A percentile compares a stretch with the other conserved stretches of the same genome.
phyloP scores from a whole-genome alignment of 2,797 vertebrate genomes.

The Pipistrellus pipistrellus region DNA sequence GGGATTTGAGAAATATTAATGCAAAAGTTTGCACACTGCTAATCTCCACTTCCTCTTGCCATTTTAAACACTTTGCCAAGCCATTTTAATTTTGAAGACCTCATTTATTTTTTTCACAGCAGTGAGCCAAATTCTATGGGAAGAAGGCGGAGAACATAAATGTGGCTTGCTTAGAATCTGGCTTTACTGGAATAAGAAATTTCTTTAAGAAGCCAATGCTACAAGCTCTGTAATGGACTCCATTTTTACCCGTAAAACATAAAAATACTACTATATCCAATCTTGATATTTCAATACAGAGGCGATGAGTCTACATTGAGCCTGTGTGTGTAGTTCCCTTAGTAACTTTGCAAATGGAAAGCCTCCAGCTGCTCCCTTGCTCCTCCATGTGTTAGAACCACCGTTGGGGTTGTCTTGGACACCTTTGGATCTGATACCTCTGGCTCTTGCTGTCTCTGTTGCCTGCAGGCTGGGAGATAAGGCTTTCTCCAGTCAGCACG shows the following conservation, averaged over 20 bases:
- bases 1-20: neutral
- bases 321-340: fast-evolving
- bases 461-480: slow-evolving; percentile 57
- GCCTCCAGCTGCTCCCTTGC: fast-evolving
- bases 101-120: neutral
- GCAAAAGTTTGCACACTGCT: neutral
- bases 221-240: neutral
- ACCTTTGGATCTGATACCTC: slow-evolving; percentile 33
- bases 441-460: slow-evolving; percentile 17
- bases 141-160: neutral
- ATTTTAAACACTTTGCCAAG: neutral
- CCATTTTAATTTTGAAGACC: slow-evolving; percentile 19
- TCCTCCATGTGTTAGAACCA: neutral
- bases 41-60: neutral
- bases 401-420: neutral
- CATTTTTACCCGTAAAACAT: neutral
- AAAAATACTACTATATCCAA: neutral
- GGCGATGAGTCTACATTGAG: fast-evolving
- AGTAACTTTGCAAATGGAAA: neutral
- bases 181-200: neutral
- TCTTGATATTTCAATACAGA: neutral
- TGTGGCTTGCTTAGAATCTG: neutral
- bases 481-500: slow-evolving; percentile 9
- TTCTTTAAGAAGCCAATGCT: neutral
- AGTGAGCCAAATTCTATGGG: neutral